Evolutionary conservation across 2,113 vertebrate species (phyloP).

Genomic region (Chaetodon trifascialis): DNA sequence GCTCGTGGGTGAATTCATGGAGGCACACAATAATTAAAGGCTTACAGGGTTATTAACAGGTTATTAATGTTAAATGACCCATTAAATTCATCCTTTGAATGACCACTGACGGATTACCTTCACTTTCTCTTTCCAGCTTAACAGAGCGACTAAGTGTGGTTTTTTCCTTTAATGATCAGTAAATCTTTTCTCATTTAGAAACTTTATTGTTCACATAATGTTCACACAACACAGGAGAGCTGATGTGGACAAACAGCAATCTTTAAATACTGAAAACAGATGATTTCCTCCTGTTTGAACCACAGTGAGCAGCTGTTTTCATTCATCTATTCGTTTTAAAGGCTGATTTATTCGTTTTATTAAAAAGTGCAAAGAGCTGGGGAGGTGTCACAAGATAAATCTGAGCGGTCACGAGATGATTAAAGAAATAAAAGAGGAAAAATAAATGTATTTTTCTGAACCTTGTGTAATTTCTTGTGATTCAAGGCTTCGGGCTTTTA

Average conservation of each 20-base stretch:
- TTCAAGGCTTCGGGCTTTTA: too few species aligned
- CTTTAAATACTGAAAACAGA: background rate
- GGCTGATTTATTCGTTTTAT: too few species aligned
- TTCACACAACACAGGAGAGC: background rate
- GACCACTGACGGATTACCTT: slow-evolving; percentile 22
- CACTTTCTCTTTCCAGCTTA: background rate
- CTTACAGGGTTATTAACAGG: slow-evolving; percentile 6
- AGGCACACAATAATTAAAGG: background rate
- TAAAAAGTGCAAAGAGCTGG: too few species aligned
- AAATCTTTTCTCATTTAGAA: background rate
- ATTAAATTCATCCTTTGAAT: slow-evolving; percentile 24
- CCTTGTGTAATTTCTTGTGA: too few species aligned
- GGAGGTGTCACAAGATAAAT: too few species aligned
- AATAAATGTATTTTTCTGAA: too few species aligned
- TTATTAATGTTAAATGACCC: slow-evolving; percentile 35
- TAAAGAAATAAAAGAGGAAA: too few species aligned
- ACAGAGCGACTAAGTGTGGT: background rate
- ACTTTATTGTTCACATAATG: background rate
- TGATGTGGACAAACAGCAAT: background rate
- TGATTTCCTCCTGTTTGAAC: background rate
- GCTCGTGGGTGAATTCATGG: background rate
- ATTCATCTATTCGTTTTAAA: too few species aligned
- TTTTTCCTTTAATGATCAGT: background rate
- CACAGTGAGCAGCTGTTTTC: background rate
- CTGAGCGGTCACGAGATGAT: too few species aligned